A percentile compares a stretch with the other conserved stretches of the same genome.
phyloP scores from a whole-genome alignment of 2,113 vertebrate genomes.

The Gnathonemus longibarbis region DNA sequence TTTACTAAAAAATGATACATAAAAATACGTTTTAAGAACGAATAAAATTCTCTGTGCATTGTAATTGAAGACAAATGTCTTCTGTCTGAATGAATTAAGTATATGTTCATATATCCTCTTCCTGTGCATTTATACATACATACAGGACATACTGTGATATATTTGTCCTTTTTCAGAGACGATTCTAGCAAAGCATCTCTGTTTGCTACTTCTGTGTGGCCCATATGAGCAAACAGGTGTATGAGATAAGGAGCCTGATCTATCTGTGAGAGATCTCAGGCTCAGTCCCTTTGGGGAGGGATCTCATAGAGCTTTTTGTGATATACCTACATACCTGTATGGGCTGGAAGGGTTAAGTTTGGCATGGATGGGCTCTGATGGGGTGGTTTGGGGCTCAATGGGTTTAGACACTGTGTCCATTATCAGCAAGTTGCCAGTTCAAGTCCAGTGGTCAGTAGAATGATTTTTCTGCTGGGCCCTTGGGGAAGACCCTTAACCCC shows the following conservation, averaged over 20 bases:
- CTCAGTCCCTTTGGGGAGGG: too few species aligned
- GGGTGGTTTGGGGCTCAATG: not conserved
- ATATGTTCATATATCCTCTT: not conserved
- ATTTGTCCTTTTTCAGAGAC: not conserved
- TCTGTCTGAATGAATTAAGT: not conserved
- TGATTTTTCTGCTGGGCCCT: not conserved
- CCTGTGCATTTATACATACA: not conserved
- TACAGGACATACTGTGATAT: not conserved
- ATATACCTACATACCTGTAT: not conserved
- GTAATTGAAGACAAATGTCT: not conserved
- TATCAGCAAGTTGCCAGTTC: not conserved
- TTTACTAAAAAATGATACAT: not conserved
- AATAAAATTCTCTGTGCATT: not conserved
- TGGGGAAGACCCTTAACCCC: not conserved
- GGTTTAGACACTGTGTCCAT: not conserved
- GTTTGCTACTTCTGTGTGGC: not conserved
- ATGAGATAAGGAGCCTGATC: not conserved
- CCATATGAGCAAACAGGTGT: not conserved
- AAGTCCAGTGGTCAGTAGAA: not conserved
- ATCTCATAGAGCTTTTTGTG: not conserved
- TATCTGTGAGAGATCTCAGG: not conserved
- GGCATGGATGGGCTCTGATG: not conserved
- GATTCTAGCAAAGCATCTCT: not conserved
- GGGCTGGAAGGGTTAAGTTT: not conserved
- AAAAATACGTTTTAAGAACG: not conserved